Base-by-base conservation (phyloP, 2,113 vertebrate species). In the Amphiprion percula region DNA sequence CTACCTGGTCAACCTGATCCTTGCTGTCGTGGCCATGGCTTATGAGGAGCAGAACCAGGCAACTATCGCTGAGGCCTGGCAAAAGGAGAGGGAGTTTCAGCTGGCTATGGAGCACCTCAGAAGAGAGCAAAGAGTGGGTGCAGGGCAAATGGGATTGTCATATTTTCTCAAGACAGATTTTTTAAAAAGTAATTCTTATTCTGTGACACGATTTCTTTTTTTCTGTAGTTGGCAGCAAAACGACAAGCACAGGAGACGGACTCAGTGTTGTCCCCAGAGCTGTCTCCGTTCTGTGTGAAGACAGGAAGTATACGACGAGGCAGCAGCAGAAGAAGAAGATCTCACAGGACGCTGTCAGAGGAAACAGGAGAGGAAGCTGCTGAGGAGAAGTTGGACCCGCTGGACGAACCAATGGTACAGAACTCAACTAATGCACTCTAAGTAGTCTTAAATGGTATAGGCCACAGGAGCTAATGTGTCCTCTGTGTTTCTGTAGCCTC, bases 1-100 rank as follows among this genome's bases (percentile, higher is more conserved):
- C 95, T 99, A 99, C 90, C 92, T 99, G 88, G 87, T 99, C 80
- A 99, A 99, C 90, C 91, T 99, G 87, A 99, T 99, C 89, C 92
- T 99, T 91, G 98, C 98, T 30, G 98, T 99, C 23, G 98, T 99
- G 21, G 98, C 98, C 90, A 99, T 99, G 98, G 98, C 98, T 0
- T 99, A 99, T 0, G 98, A 99, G 91, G 98, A 99, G 72, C 98
- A 99, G 89, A 99, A 99, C 92, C 98, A 99, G 93, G 98, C 98
- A 30, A 99, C 97, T 79, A 99, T 99, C 14, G 97, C 97, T 0
- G 98, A 99, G 93, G 97, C 97, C 0, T 97, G 97, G 87, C 96
- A 96, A 79, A 99, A 99, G 82, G 97, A 99, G 79, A 95, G 96
- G 58, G 97, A 98, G 83, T 99, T 99, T 85, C 97, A 97, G 80